Conservation (phyloP, 2,888 invertebrate genomes). For the Drosophila phalerata region DNA sequence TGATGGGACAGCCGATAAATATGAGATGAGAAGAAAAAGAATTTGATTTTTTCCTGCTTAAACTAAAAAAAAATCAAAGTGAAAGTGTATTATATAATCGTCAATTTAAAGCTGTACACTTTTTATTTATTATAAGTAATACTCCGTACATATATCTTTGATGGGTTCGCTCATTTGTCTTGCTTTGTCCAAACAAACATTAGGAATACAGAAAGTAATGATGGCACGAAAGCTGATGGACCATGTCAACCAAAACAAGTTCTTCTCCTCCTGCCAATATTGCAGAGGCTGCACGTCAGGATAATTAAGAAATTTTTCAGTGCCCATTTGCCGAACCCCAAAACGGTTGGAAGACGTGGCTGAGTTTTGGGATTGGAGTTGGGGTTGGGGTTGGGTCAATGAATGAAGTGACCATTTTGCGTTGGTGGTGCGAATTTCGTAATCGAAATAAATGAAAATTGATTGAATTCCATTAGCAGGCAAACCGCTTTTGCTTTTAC, state of each 20-base stretch:
- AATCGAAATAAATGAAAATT: constrained; percentile 83
- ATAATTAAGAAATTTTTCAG: constrained; percentile 80
- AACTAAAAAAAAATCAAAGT: not conserved
- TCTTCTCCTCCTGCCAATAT: not conserved
- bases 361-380: not conserved
- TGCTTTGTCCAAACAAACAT: constrained; percentile 64
- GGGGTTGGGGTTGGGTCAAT: constrained; percentile 4
- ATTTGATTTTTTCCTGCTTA: not conserved
- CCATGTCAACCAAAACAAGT: constrained; percentile 58
- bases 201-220: constrained; percentile 43
- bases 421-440: constrained; percentile 71
- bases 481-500: constrained; percentile 18
- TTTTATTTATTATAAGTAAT: constrained; percentile 4
- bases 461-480: constrained; percentile 83
- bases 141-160: not conserved
- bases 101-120: not conserved
- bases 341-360: not conserved
- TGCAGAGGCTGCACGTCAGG: constrained; percentile 65
- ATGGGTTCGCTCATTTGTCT: constrained; percentile 60
- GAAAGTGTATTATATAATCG: not conserved
- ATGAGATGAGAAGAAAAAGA: not conserved
- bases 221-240: constrained; percentile 35
- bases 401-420: constrained; percentile 35
- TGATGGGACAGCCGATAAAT: constrained; percentile 2
- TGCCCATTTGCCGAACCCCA: constrained; percentile 51